These are phyloP conservation scores for Hexactinellida sp. DNA, from an alignment of 37 sponge, comb jelly and placozoan species.

Conservation along the genomic window DNA sequence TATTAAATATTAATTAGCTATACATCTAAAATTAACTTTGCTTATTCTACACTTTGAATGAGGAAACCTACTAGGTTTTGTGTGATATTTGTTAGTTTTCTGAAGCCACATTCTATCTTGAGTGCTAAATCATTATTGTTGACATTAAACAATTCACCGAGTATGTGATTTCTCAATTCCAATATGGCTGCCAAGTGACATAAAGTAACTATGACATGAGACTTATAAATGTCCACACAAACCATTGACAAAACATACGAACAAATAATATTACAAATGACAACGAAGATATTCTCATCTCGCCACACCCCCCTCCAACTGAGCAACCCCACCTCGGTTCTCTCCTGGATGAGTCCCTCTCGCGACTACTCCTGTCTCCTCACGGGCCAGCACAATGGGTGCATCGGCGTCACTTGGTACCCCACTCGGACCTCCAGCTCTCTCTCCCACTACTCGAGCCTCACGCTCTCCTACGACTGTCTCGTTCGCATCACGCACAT, in stretches of 20 bases:
- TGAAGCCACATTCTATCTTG: too few species aligned
- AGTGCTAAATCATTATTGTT: not conserved
- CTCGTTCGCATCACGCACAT: not conserved
- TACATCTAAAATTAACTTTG: too few species aligned
- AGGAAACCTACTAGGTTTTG: too few species aligned
- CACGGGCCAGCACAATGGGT: not conserved
- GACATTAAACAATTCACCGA: not conserved
- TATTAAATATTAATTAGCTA: too few species aligned
- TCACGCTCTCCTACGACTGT: not conserved
- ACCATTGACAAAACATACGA: not conserved
- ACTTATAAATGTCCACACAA: not conserved
- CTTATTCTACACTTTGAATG: too few species aligned
- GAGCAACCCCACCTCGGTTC: not conserved
- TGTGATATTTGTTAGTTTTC: too few species aligned
- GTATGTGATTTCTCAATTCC: not conserved
- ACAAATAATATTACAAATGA: not conserved
- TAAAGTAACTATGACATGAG: not conserved
- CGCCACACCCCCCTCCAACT: not conserved
- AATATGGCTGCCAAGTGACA: slow-evolving; percentile 16
- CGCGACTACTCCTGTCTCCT: not conserved
- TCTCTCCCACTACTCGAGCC: not conserved
- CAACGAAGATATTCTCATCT: not conserved
- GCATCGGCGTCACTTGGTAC: slow-evolving; percentile 1
- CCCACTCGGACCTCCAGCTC: not conserved
- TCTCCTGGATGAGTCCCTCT: not conserved